phyloP scores from a whole-genome alignment of 2,113 vertebrate genomes.

The Callionymus lyra region DNA sequence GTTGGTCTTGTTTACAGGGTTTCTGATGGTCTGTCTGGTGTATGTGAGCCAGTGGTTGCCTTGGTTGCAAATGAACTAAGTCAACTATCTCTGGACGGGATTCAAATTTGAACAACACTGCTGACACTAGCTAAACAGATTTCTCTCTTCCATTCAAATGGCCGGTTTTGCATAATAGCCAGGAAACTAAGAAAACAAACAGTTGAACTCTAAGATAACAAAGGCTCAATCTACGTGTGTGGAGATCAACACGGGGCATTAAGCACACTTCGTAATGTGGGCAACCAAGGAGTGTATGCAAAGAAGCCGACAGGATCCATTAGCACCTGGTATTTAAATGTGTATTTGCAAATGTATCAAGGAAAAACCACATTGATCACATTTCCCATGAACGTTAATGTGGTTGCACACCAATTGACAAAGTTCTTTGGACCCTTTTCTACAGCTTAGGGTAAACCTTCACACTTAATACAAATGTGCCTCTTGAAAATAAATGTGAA shows the following conservation, averaged over 20 bases:
- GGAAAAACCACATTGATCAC: no score
- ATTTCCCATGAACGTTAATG: no score
- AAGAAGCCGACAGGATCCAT: constrained; percentile 14
- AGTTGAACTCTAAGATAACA: constrained; percentile 55
- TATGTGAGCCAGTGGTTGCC: constrained; percentile 28
- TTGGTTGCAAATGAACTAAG: constrained; percentile 43
- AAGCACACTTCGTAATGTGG: constrained; percentile 36
- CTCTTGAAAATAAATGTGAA: no score
- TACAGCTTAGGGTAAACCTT: constrained; percentile 12
- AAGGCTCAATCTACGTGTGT: constrained; percentile 35
- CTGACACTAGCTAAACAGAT: constrained; percentile 31
- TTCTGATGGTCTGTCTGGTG: no score
- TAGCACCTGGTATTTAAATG: no score
- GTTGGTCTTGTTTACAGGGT: no score
- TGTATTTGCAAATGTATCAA: no score
- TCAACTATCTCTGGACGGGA: constrained; percentile 42
- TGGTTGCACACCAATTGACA: no score
- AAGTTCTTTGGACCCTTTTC: no score
- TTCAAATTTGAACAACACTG: constrained; percentile 43
- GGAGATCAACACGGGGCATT: constrained; percentile 33
- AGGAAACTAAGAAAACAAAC: constrained; percentile 45
- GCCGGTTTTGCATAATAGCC: constrained; percentile 48
- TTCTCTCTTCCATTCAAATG: constrained; percentile 50
- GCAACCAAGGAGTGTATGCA: constrained; percentile 42
- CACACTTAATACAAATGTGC: no score